Base-by-base conservation (phyloP, 2,888 invertebrate species). In the Globia sparganii region DNA sequence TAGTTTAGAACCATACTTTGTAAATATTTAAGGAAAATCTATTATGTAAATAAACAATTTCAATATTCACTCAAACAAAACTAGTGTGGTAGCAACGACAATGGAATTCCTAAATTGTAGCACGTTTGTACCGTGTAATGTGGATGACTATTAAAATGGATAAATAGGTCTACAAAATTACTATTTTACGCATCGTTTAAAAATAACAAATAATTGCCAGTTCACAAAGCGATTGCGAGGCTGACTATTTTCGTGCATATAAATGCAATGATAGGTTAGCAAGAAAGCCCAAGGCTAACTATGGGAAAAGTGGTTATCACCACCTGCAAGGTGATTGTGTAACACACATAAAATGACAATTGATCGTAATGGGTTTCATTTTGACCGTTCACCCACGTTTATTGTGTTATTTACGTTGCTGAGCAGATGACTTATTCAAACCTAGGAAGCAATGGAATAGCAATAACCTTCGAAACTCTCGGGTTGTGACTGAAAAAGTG, bases 21-120 rank as follows among this genome's bases (percentile, higher is more conserved):
- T 21, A 21, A 21, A 59, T 21, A 59, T 59, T 59, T 31, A 31
- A 9, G 59, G 31, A 31, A 21, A 59, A 59, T 31, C 58, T 18
- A 58, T 58, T 8, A 31, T 31, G 3, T 18, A 3, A 59, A 59
- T 13, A 59, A 31, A 31, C 6, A 8, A 31, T 18, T 31, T 28
- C 6, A 59, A 31, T 28, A 28, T 28, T 87, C 90, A 91, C 74
- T 90, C 88, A 89, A 90, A 88, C 80, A 84, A 86, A 82, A 86
- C 84, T 83, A 74, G 75, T 79, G 78, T 79, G 80, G 77, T 85
- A 80, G 84, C 83, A 77, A 83, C 77, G 31, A 86, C 87, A 87
- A 81, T 81, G 91, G 90, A 91, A 91, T 91, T 90, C 75, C 91
- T 91, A 90, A 91, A 91, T 89, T 89, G 86, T 88, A 84, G 83